phyloP scores from a whole-genome alignment of 2,113 vertebrate genomes.

The Pavo muticus region DNA sequence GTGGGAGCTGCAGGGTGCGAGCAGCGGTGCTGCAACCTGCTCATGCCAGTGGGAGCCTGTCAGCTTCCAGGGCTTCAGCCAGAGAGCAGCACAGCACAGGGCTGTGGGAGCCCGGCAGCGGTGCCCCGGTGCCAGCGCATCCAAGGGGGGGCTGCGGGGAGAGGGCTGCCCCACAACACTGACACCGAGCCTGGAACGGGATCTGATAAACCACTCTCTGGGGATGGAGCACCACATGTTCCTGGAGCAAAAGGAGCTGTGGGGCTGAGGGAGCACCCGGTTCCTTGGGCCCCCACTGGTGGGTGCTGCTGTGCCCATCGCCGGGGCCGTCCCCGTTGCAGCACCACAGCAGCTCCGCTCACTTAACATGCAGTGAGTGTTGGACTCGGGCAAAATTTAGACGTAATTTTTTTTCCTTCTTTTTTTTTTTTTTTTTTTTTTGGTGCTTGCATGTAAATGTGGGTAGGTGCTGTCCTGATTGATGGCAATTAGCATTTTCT shows the following conservation, averaged over 20 bases:
- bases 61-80: background rate
- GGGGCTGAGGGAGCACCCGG: background rate
- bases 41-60: background rate
- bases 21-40: conserved; percentile 47
- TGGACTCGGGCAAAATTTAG: conserved; percentile 81
- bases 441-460: conserved; percentile 83
- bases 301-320: background rate
- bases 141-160: background rate
- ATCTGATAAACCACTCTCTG: background rate
- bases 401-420: conserved; percentile 73
- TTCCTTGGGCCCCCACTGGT: background rate
- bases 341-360: conserved; percentile 52
- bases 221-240: background rate
- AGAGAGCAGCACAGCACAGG: too few species aligned
- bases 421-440: conserved; percentile 35
- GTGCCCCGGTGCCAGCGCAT: background rate
- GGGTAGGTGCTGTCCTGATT: conserved; percentile 91
- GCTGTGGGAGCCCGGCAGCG: too few species aligned
- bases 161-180: background rate
- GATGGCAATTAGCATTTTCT: conserved; percentile 96
- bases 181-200: fast-evolving
- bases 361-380: conserved; percentile 79
- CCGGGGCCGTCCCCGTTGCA: background rate
- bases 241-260: background rate
- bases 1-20: background rate